Base-by-base conservation (phyloP, 2,888 invertebrate species). In the Tineola bisselliella region DNA sequence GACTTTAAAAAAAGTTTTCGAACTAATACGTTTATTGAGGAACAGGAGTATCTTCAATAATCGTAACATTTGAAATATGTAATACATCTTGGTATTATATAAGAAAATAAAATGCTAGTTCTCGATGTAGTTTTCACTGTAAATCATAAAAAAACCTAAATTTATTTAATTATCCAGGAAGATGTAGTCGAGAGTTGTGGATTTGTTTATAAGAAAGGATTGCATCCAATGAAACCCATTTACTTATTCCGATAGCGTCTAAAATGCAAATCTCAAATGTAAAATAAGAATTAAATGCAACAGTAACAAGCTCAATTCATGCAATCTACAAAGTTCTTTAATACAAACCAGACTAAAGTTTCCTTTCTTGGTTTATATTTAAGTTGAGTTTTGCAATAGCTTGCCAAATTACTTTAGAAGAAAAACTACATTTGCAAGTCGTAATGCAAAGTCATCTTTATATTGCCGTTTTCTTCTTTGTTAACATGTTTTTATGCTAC, bases 291-390 rank as follows among this genome's bases (percentile, higher is more conserved):
- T 69, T 68, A 69, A 66, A 67, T 67, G 63, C 66, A 63, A 59
- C 65, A 61, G 68, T 70, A 72, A 72, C 70, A 70, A 71, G 70
- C 67, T 66, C 67, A 61, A 68, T 71, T 69, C 69, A 68, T 62
- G 63, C 63, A 64, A 62, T 44, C 58, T 58, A 15, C 19, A 25
- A 58, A 58, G 19, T 31, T 58, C 4, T 58, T 31, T 33, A 31
- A 15, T 31, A 33, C 25, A 25, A 13, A 4, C 1, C 58, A 33
- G 58, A 33, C 58, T 4, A 33, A 33, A 58, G 58, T 58, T 58
- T 58, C 17, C 13, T 30, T 33, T 58, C 58, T 58, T 25, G 33
- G 58, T 58, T 31, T 58, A 58, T 58, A 58, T 58, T 58, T 58
- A 58, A 58, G 33, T 33, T 58, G 58, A 58, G 58, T 58, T 58